Evolutionary conservation across 1,140 invertebrate genomes (phyloP).

Genomic region (Ooceraea biroi): DNA sequence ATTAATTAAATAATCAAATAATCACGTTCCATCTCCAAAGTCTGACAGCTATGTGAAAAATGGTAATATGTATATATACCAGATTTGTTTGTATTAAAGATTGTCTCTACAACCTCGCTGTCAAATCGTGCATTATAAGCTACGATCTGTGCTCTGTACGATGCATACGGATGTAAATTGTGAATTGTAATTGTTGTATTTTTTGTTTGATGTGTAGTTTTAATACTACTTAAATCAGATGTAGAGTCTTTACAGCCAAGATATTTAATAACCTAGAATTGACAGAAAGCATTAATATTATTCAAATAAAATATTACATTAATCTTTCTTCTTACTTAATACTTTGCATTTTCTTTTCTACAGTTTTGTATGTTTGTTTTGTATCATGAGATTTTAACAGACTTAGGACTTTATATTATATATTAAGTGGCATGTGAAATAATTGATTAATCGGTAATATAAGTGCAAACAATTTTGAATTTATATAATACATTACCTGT

Average conservation of each 20-base stretch:
- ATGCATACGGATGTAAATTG: slow-evolving; percentile 56
- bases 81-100: slow-evolving; percentile 19
- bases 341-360: no score
- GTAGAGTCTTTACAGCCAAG: slow-evolving; percentile 10
- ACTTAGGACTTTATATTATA: no score
- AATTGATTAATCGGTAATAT: neutral
- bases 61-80: slow-evolving; percentile 53
- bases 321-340: no score
- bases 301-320: neutral
- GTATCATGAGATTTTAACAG: no score
- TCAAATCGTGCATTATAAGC: slow-evolving; percentile 52
- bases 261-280: slow-evolving; percentile 17
- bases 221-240: neutral
- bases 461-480: neutral
- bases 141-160: slow-evolving; percentile 47
- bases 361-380: no score
- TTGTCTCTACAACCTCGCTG: neutral
- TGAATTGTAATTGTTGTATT: neutral
- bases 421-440: no score
- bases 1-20: no score
- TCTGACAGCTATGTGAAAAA: no score
- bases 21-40: no score
- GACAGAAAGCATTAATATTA: no score
- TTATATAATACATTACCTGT: slow-evolving; percentile 50
- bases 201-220: neutral